Conservation (phyloP, 92 coral and sea anemone species). For the Zoanthus sociatus region DNA sequence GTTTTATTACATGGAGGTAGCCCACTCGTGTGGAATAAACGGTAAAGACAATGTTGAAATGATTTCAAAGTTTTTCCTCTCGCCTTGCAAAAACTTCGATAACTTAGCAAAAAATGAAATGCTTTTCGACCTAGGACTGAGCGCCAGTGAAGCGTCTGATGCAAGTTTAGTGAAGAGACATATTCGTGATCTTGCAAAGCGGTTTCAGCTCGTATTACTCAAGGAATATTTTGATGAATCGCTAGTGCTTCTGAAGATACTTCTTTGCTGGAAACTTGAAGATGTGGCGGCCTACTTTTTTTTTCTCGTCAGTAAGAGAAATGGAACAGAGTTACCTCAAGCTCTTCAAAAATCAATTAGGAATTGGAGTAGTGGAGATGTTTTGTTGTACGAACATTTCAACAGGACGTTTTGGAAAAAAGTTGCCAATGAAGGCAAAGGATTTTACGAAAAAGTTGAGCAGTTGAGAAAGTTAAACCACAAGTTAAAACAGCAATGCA, state of each 20-base stretch:
- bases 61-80: constrained; percentile 71
- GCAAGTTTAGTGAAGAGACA: constrained; percentile 34
- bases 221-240: constrained; percentile 92
- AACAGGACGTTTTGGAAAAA: constrained; percentile 57
- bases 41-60: constrained; percentile 75
- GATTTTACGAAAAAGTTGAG: constrained; percentile 67
- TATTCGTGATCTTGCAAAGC: constrained; percentile 59
- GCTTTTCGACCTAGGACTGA: constrained; percentile 89
- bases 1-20: constrained; percentile 89
- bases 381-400: constrained; percentile 74
- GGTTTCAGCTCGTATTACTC: constrained; percentile 83
- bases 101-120: constrained; percentile 87
- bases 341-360: constrained; percentile 61
- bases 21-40: constrained; percentile 74
- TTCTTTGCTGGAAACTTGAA: constrained; percentile 83
- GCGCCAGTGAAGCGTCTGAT: constrained; percentile 69
- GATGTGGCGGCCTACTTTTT: constrained; percentile 69
- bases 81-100: constrained; percentile 72
- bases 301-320: too few species aligned
- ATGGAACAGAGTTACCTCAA: constrained; percentile 23
- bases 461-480: constrained; percentile 49
- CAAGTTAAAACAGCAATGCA: constrained; percentile 9
- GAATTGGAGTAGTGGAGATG: constrained; percentile 88
- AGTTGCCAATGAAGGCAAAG: constrained; percentile 40
- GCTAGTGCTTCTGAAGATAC: constrained; percentile 76